Evolutionary conservation across 35 echinoderm and acorn worm species (phyloP).

Genomic region (Eucidaris tribuloides): DNA sequence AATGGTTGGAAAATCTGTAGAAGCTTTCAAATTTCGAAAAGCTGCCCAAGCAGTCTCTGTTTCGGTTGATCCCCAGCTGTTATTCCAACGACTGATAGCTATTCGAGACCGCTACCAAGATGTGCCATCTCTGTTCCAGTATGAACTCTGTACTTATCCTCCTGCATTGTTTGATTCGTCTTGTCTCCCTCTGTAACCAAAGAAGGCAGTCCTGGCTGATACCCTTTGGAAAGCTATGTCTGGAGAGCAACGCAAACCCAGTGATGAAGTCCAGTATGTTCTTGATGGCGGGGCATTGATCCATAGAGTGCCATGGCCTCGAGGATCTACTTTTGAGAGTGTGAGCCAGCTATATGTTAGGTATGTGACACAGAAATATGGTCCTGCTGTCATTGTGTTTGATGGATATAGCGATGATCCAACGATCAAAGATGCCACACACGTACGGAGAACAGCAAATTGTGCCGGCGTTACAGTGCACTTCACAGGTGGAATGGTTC

Average conservation of each 20-base stretch:
- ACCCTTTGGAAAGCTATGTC: neutral
- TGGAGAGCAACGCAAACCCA: too few relatives aligned
- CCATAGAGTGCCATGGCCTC: constrained; percentile 18
- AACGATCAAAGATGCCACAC: constrained; percentile 16
- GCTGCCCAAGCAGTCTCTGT: neutral
- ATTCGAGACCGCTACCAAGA: constrained; percentile 3
- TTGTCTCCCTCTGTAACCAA: neutral
- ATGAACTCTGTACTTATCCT: constrained; percentile 38
- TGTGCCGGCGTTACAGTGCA: neutral
- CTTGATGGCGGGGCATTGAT: constrained; percentile 41
- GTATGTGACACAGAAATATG: constrained; percentile 31
- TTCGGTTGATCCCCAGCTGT: neutral
- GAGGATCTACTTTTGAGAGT: neutral
- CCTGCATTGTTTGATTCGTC: constrained; percentile 34
- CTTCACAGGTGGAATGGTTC: neutral
- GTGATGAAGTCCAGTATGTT: constrained; percentile 25
- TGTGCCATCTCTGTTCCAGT: constrained; percentile 5
- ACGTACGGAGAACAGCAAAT: neutral
- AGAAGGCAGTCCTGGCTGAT: neutral
- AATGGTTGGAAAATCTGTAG: neutral
- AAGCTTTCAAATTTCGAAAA: neutral
- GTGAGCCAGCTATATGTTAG: constrained; percentile 16
- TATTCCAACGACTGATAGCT: neutral
- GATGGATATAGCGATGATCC: constrained; percentile 25
- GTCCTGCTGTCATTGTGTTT: constrained; percentile 24